phyloP scores from a whole-genome alignment of 2,113 vertebrate species.

The Peromyscus californicus region DNA sequence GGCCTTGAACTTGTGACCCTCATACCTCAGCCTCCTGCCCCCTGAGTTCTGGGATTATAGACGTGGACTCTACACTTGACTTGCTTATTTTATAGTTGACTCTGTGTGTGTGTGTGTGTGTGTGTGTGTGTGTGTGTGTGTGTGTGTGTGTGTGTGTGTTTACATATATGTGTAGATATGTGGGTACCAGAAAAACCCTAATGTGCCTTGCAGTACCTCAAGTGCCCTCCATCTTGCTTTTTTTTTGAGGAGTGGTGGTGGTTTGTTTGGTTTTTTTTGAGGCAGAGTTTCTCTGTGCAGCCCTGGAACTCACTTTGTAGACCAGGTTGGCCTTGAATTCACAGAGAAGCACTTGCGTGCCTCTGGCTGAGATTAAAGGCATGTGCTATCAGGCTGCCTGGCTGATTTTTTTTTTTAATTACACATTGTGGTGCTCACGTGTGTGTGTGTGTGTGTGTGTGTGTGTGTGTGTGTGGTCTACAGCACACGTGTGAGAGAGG shows the following conservation, averaged over 20 bases:
- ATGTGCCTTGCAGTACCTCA: too few species aligned
- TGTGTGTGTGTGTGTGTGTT: too few species aligned
- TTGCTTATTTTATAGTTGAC: not conserved
- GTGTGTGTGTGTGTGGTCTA: not conserved
- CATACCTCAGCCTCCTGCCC: not conserved
- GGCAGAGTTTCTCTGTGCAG: not conserved
- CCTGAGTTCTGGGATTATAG: not conserved
- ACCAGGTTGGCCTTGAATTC: not conserved
- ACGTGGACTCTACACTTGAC: not conserved
- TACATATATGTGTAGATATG: too few species aligned
- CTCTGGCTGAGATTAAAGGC: not conserved
- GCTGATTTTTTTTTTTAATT: not conserved
- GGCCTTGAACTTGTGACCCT: not conserved
- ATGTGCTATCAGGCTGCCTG: not conserved
- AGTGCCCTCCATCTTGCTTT: too few species aligned
- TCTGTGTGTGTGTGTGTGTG: not conserved
- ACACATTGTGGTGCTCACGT: not conserved
- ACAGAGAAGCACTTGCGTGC: not conserved
- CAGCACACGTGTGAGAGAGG: not conserved
- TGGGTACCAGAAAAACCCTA: too few species aligned
- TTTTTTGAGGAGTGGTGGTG: too few species aligned
- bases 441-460: not conserved
- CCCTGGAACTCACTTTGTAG: not conserved
- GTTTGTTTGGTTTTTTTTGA: too few species aligned
- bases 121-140: not conserved